phyloP scores from a whole-genome alignment of 2,797 vertebrate species.

The Novumbra hubbsi region DNA sequence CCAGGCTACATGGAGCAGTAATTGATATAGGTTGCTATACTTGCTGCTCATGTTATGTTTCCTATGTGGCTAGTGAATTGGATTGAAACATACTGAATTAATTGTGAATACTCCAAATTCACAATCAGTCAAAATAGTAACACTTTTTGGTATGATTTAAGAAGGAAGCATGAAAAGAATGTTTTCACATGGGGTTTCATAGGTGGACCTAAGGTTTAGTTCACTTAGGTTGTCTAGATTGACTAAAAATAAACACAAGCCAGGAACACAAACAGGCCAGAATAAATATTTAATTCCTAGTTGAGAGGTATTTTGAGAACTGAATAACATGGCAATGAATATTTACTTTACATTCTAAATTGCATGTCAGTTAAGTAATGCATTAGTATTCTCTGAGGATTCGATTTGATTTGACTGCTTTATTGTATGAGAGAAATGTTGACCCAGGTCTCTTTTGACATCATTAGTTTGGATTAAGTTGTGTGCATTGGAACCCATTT shows the following conservation, averaged over 20 bases:
- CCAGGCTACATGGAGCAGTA: conserved; percentile 20
- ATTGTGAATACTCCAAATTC: not conserved
- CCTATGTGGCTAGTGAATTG: conserved; percentile 6
- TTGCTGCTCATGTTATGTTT: conserved; percentile 24
- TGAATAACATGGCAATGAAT: conserved; percentile 24
- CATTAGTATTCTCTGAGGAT: conserved; percentile 18
- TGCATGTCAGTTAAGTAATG: conserved; percentile 23
- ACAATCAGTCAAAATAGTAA: conserved; percentile 1
- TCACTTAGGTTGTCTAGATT: not conserved
- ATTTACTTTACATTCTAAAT: conserved; percentile 47
- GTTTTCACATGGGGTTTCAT: not conserved
- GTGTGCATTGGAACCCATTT: not conserved
- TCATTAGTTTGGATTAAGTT: conserved; percentile 6
- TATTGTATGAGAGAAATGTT: conserved; percentile 6
- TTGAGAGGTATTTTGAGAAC: conserved; percentile 33
- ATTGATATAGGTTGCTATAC: conserved; percentile 29
- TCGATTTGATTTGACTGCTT: conserved; percentile 1
- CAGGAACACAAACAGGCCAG: conserved; percentile 12
- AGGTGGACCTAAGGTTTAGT: not conserved
- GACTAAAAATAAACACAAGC: not conserved
- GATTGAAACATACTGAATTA: conserved; percentile 21
- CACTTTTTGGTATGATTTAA: not conserved
- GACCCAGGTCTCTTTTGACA: conserved; percentile 7
- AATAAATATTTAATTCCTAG: conserved; percentile 50
- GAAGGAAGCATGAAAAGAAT: not conserved